Evolutionary conservation across 2,888 invertebrate species (phyloP).

Genomic region (Thera obeliscata): DNA sequence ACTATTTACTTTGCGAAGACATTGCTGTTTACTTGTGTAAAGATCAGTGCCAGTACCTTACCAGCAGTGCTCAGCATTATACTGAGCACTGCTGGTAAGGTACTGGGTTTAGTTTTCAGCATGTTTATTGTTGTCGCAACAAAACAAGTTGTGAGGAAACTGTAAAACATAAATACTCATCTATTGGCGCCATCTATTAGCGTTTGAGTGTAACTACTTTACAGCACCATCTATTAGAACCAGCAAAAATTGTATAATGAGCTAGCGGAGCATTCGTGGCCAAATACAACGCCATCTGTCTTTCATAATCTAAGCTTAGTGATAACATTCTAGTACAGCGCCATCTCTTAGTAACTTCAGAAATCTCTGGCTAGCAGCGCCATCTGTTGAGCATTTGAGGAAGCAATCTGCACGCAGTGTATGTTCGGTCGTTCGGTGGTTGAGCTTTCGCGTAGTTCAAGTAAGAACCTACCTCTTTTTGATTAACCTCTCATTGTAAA

Average conservation of each 20-base stretch:
- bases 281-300: slow-evolving; percentile 3
- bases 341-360: not conserved
- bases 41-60: no score
- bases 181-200: not conserved
- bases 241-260: not conserved
- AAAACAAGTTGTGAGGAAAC: no score
- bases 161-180: not conserved
- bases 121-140: no score
- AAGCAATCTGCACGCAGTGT: not conserved
- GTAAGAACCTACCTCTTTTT: no score
- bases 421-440: not conserved
- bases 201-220: not conserved
- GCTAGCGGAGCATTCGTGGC: not conserved
- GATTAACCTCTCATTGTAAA: no score
- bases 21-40: not conserved
- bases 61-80: no score
- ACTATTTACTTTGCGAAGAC: not conserved
- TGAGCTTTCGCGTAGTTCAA: no score
- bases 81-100: no score
- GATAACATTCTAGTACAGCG: not conserved
- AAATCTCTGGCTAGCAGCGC: not conserved
- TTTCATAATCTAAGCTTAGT: not conserved
- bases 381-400: not conserved
- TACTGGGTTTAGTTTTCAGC: no score
- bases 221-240: not conserved